These are phyloP conservation scores for Lasioglossum baleicum DNA, from an alignment of 1,140 invertebrate species.

Conservation along the genomic window DNA sequence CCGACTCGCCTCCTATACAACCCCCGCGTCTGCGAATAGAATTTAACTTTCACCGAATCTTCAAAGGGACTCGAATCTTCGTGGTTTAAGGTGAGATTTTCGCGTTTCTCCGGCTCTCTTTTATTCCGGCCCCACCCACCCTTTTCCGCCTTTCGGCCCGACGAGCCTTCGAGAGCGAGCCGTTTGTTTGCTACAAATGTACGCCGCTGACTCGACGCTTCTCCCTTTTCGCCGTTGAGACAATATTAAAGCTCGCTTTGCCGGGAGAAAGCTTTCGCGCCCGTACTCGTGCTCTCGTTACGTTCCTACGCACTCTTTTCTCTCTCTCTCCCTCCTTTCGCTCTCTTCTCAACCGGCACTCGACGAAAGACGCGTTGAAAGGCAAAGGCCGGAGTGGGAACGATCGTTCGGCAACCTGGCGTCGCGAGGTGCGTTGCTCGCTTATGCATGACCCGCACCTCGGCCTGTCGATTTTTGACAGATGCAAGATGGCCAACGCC, in stretches of 20 bases:
- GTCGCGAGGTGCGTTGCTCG: conserved; percentile 25
- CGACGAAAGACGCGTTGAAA: too few relatives aligned
- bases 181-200: conserved; percentile 62
- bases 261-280: conserved; percentile 11
- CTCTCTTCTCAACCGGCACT: too few relatives aligned
- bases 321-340: too few relatives aligned
- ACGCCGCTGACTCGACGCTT: conserved; percentile 47
- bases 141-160: too few relatives aligned
- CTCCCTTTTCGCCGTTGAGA: conserved; percentile 18
- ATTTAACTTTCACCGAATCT: conserved; percentile 55
- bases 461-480: conserved; percentile 62
- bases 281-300: conserved; percentile 7
- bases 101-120: conserved; percentile 29
- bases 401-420: too few relatives aligned
- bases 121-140: conserved; percentile 12
- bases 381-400: too few relatives aligned
- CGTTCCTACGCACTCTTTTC: too few relatives aligned
- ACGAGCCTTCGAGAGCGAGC: conserved; percentile 38
- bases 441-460: conserved; percentile 60
- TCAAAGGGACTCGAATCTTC: conserved; percentile 51
- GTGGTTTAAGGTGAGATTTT: conserved; percentile 63
- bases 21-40: conserved; percentile 56
- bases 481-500: conserved; percentile 58
- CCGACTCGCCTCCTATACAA: too few relatives aligned
- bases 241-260: conserved; percentile 41